These are phyloP conservation scores for Climacteris rufus DNA, from an alignment of 2,113 vertebrate species.

Conservation along the genomic window DNA sequence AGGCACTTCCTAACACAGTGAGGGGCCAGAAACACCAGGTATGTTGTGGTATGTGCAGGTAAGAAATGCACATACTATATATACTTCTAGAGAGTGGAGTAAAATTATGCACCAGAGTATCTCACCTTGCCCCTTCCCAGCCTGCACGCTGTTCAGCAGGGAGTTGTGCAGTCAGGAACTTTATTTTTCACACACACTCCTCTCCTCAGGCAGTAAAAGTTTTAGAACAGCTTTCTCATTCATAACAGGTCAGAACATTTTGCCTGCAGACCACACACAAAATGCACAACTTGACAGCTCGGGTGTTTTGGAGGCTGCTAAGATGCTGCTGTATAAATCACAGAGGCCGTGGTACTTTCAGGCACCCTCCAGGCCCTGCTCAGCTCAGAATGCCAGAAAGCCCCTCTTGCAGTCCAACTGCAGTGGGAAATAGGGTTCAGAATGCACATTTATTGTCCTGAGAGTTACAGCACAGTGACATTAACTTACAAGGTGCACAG, in stretches of 20 bases:
- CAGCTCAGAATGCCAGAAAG: not conserved
- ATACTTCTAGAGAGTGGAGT: fast-evolving
- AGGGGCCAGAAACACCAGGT: not conserved
- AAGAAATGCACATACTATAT: not conserved
- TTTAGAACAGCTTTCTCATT: not conserved
- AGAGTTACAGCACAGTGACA: not conserved
- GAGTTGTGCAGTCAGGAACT: not conserved
- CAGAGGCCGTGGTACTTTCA: not conserved
- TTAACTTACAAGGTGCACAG: too few species aligned
- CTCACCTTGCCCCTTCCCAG: not conserved
- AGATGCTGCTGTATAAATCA: not conserved
- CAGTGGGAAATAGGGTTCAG: not conserved
- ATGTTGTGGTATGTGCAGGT: not conserved
- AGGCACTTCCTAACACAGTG: not conserved
- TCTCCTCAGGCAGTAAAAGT: not conserved
- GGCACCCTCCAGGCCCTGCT: not conserved
- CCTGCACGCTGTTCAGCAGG: not conserved
- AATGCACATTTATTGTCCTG: not conserved
- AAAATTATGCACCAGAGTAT: not conserved
- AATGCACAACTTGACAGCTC: not conserved
- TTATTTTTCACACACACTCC: not conserved
- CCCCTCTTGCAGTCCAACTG: not conserved
- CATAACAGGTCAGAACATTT: not conserved
- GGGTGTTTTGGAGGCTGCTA: not conserved
- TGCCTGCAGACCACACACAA: not conserved